Evolutionary conservation across 2,113 vertebrate genomes (phyloP).

Genomic region (Peromyscus leucopus): DNA sequence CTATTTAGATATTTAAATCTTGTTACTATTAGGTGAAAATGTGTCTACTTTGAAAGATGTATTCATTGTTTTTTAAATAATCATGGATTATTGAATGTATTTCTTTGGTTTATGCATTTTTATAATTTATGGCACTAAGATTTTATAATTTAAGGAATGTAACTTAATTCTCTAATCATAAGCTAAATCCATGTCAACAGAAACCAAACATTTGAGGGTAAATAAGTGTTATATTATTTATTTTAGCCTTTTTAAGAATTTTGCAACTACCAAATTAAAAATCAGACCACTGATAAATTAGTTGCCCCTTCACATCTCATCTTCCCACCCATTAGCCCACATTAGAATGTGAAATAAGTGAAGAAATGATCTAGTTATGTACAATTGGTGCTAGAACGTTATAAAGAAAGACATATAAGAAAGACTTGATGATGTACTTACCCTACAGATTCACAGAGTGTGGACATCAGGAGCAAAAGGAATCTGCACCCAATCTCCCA

Average conservation of each 20-base stretch:
- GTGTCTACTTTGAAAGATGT: not conserved
- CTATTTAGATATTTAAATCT: constrained; percentile 6
- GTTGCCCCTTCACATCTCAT: not conserved
- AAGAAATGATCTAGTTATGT: constrained; percentile 38
- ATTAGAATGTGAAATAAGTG: constrained; percentile 44
- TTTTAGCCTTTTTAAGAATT: not conserved
- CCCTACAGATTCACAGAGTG: not conserved
- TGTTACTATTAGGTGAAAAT: constrained; percentile 31
- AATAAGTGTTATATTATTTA: constrained; percentile 48
- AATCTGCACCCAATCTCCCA: not conserved
- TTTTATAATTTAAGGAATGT: not conserved
- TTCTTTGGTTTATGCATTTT: constrained; percentile 30
- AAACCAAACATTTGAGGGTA: constrained; percentile 52
- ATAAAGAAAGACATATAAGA: constrained; percentile 1
- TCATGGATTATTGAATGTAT: not conserved
- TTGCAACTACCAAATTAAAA: constrained; percentile 63
- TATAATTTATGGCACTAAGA: constrained; percentile 21
- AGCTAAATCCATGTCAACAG: constrained; percentile 54
- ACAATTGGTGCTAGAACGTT: not conserved
- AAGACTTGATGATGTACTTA: not conserved
- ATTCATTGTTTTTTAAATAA: constrained; percentile 30
- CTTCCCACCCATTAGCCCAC: not conserved
- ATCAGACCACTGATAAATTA: constrained; percentile 46
- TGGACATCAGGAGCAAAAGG: not conserved
- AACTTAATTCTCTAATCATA: constrained; percentile 68